Conservation (phyloP, 2,888 invertebrate genomes). For the Cantharis rufa region DNA sequence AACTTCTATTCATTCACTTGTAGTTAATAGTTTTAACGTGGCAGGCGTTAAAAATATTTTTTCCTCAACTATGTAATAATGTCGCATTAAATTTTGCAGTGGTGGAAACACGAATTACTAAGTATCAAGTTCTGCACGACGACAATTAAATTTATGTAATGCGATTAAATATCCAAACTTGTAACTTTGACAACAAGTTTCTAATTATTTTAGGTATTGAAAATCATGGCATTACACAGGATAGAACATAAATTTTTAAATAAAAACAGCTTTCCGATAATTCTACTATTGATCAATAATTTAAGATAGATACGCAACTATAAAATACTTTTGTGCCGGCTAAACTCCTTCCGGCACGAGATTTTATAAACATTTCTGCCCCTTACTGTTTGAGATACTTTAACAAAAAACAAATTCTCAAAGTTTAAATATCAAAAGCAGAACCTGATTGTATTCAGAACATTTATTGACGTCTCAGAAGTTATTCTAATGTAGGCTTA, state of each 20-base stretch:
- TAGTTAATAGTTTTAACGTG: not conserved
- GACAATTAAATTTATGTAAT: not conserved
- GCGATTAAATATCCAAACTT: not conserved
- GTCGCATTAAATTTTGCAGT: not conserved
- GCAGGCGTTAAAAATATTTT: not conserved
- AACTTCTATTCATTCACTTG: not conserved
- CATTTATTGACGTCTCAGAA: not conserved
- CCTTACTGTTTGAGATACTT: too few relatives aligned
- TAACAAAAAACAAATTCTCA: too few relatives aligned
- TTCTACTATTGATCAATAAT: not conserved
- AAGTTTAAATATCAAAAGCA: too few relatives aligned
- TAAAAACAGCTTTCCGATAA: not conserved
- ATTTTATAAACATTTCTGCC: too few relatives aligned
- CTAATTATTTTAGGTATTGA: not conserved
- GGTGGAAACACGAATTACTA: not conserved
- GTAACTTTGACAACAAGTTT: not conserved
- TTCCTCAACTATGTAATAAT: not conserved
- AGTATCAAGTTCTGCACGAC: not conserved
- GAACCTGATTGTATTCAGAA: too few relatives aligned
- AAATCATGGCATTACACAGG: not conserved
- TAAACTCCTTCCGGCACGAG: too few relatives aligned
- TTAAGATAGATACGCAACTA: too few relatives aligned
- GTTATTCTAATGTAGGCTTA: not conserved
- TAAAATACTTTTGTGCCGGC: too few relatives aligned
- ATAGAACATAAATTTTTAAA: not conserved